Conservation (phyloP, 2,113 vertebrate genomes). For the Piprites chloris region DNA sequence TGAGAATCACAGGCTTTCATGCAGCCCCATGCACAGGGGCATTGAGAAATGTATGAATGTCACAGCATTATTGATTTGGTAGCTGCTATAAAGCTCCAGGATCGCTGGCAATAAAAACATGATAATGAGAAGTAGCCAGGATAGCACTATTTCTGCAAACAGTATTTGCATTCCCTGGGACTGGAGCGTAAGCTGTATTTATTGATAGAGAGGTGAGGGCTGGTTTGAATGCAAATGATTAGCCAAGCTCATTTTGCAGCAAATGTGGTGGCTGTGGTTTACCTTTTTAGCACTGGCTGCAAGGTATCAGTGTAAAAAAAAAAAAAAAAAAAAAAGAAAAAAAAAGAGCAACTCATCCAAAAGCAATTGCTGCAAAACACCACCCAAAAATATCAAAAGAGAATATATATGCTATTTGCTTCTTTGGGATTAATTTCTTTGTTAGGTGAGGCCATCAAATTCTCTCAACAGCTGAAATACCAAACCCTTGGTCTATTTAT, state of each 20-base stretch:
- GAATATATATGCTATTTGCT: fast-evolving
- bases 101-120: conserved; percentile 38
- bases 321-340: neutral
- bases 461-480: neutral
- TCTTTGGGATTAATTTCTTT: neutral
- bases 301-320: neutral
- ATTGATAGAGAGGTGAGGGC: neutral
- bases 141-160: conserved; percentile 31
- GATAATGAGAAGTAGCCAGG: conserved; percentile 38
- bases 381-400: neutral
- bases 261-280: neutral
- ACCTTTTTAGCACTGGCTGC: neutral
- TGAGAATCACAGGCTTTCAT: neutral
- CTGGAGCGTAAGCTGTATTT: neutral
- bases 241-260: neutral
- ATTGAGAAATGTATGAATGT: conserved; percentile 28
- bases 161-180: conserved; percentile 22
- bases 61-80: conserved; percentile 48
- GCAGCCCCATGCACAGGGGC: neutral
- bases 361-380: neutral
- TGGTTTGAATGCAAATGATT: conserved; percentile 13
- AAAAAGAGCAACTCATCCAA: neutral
- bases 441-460: neutral
- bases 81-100: conserved; percentile 23
- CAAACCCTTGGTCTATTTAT: neutral